Evolutionary conservation across 2,797 vertebrate species (phyloP).

Genomic region (Psittacula echo): DNA sequence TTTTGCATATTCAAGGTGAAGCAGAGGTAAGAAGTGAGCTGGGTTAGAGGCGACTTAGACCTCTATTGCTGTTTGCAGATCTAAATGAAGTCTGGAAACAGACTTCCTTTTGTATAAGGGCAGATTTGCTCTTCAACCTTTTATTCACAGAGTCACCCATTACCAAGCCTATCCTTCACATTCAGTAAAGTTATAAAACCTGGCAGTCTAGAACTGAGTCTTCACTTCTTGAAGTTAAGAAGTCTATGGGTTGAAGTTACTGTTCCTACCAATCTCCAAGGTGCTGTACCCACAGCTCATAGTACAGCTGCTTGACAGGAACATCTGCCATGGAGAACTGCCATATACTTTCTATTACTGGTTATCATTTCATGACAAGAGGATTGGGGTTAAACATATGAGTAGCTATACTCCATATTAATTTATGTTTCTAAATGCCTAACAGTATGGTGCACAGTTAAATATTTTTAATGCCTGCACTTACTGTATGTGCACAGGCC

Average conservation of each 20-base stretch:
- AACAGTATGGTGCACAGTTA: accelerated
- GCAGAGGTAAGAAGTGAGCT: background rate
- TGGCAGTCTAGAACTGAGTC: background rate
- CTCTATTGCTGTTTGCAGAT: background rate
- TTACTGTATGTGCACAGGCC: background rate
- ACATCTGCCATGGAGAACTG: accelerated
- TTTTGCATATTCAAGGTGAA: background rate
- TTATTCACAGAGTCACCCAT: background rate
- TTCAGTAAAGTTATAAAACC: background rate
- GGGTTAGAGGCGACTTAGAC: background rate
- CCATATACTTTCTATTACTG: accelerated
- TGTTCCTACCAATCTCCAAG: accelerated
- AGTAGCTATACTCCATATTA: background rate
- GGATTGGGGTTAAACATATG: background rate
- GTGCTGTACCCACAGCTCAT: background rate
- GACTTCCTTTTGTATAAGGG: background rate
- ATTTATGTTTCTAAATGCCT: background rate
- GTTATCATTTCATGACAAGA: background rate
- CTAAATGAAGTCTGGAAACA: background rate
- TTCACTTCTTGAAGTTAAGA: background rate
- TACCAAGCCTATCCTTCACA: background rate
- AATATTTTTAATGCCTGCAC: background rate
- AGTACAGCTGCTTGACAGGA: background rate
- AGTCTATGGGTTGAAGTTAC: background rate
- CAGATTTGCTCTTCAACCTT: background rate